Base-by-base conservation (phyloP, 2,888 invertebrate genomes). In the Aromia moschata region DNA sequence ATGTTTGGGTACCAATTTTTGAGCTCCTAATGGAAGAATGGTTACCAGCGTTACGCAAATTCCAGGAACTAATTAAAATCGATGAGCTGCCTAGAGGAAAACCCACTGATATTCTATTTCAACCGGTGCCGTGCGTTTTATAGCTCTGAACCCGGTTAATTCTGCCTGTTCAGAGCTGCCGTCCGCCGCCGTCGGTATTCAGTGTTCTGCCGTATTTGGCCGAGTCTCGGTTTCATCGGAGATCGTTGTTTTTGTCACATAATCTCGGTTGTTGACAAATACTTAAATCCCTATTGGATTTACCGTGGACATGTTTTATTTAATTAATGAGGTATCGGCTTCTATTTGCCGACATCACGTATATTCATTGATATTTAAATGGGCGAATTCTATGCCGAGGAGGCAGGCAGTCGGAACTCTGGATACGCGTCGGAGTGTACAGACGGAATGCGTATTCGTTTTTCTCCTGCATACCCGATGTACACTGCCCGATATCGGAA, bases 221-320 rank as follows among this genome's bases (percentile, higher is more conserved):
- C 54, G 60, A 67, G 70, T 64, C 72, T 70, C 69, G 73, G 72
- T 74, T 74, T 73, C 75, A 67, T 71, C 70, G 74, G 70, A 71
- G 70, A 74, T 70, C 70, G 70, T 72, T 74, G 75, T 76, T 77
- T 77, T 77, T 76, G 76, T 74, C 76, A 76, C 76, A 76, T 77
- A 77, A 77, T 77, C 77, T 77, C 77, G 72, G 76, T 70, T 71
- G 73, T 74, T 77, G 77, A 77, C 77, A 77, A 77, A 77, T 77
- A 76, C 77, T 74, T 72, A 72, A 75, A 72, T 76, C 75, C 76
- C 75, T 70, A 74, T 75, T 74, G 77, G 73, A 74, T 75, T 74
- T 73, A 70, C 70, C 73, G 70, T 72, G 72, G 75, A 76, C 77
- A 76, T 74, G 77, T 75, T 75, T 76, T 71, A 76, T 73, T 76